Evolutionary conservation across 2,888 invertebrate species (phyloP), one percentile per base, ranked within the genome.

Genomic region (Papilio elwesi): DNA sequence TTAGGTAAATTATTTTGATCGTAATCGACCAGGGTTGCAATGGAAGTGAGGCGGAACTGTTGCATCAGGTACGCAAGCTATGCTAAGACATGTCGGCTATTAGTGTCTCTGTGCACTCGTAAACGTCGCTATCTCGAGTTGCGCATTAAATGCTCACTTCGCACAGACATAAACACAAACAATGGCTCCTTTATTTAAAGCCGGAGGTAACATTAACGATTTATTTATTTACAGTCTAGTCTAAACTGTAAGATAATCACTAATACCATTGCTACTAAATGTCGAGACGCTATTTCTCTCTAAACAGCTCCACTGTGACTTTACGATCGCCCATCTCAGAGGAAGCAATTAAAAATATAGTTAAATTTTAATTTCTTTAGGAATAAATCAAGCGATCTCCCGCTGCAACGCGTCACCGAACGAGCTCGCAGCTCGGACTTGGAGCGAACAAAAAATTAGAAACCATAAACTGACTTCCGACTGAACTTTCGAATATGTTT

Each of bases 321-420:
- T 82, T 78, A 82, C 81, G 81, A 81, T 75, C 79, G 69, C 62
- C 75, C 79, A 84, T 83, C 83, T 73, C 70, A 69, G 80, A 84
- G 87, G 88, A 88, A 87, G 87, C 84, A 88, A 86, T 90, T 87
- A 90, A 90, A 83, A 82, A 80, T 78, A 80, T 80, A 84, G 83
- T 88, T 85, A 88, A 88, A 83, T 75, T 86, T 89, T 88, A 81
- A 81, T 80, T 77, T 75, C 74, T 78, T 79, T 76, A 68, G 73
- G 74, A 77, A 78, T 81, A 81, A 81, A 82, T 82, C 80, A 81
- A 73, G 86, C 78, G 75, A 77, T 78, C 76, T 71, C 78, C 75
- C 72, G 82, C 80, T 77, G 79, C 82, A 77, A 80, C 78, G 74
- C 80, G 83, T 84, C 83, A 77, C 73, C 83, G 69, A 76, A 75